These are phyloP conservation scores for Tribolium freemani DNA, from an alignment of 2,888 invertebrate genomes.

Conservation along the genomic window DNA sequence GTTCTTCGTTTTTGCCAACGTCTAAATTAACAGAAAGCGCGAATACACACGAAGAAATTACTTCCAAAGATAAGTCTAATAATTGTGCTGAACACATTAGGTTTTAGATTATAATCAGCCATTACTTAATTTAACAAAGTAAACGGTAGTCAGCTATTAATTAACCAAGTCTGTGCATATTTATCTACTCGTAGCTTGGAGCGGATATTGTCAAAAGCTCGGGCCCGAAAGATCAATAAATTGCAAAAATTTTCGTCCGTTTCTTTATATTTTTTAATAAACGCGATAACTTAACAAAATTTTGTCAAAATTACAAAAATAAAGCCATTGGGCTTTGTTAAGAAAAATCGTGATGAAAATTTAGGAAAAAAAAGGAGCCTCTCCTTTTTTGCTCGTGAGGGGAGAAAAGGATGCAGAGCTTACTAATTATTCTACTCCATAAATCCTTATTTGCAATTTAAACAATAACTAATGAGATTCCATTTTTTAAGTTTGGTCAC, in stretches of 20 bases:
- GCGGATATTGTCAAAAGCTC: no score
- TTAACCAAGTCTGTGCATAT: neutral
- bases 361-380: no score
- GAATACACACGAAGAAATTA: constrained; percentile 26
- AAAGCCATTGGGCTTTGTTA: no score
- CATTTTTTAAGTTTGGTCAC: neutral
- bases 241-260: no score
- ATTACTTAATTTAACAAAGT: neutral
- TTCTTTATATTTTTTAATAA: no score
- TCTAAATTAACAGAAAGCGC: constrained; percentile 38
- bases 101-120: constrained; percentile 4
- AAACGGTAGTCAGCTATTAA: neutral
- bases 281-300: no score
- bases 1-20: constrained; percentile 34
- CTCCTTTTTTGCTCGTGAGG: no score
- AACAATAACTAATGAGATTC: neutral
- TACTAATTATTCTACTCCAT: neutral
- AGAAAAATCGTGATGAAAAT: no score
- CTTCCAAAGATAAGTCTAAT: constrained; percentile 29
- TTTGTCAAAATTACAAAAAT: no score
- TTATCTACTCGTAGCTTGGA: no score
- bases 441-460: neutral
- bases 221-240: no score
- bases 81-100: constrained; percentile 19
- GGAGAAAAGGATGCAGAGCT: no score